A percentile compares a stretch with the other conserved stretches of the same genome.
These are phyloP conservation scores for Dendroctonus ponderosae DNA, from an alignment of 1,140 invertebrate species.

Conservation along the genomic window DNA sequence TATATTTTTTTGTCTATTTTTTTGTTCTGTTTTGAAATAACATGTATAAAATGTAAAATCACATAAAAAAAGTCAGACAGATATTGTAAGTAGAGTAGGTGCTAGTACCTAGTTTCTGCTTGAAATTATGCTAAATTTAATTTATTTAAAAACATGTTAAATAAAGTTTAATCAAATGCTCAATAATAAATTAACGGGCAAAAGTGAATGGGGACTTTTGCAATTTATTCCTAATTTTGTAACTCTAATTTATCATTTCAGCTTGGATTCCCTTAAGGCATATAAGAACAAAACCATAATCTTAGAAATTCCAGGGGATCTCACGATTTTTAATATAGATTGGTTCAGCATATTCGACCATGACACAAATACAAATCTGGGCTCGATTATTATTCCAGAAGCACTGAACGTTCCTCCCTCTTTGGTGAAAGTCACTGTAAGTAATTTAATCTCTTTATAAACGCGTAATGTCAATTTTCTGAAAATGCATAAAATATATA, in stretches of 20 bases:
- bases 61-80: too few species aligned
- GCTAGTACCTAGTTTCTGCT: too few species aligned
- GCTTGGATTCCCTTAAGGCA: constrained; percentile 66
- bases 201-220: background rate
- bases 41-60: too few species aligned
- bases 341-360: constrained; percentile 84
- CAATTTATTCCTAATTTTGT: background rate
- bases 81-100: too few species aligned
- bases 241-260: constrained; percentile 46
- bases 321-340: constrained; percentile 79
- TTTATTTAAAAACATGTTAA: too few species aligned
- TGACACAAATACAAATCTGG: constrained; percentile 68
- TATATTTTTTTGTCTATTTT: background rate
- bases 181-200: background rate
- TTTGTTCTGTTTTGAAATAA: too few species aligned
- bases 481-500: too few species aligned
- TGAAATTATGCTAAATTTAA: too few species aligned
- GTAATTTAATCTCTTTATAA: constrained; percentile 14
- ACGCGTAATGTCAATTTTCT: too few species aligned
- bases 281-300: constrained; percentile 76
- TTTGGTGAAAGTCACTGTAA: constrained; percentile 61
- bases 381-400: constrained; percentile 76
- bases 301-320: constrained; percentile 77
- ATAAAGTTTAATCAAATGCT: background rate
- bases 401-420: constrained; percentile 84